Evolutionary conservation across 92 coral and sea anemone species (phyloP), one percentile per base, ranked within the genome.

Genomic region (Blastomussa wellsi): DNA sequence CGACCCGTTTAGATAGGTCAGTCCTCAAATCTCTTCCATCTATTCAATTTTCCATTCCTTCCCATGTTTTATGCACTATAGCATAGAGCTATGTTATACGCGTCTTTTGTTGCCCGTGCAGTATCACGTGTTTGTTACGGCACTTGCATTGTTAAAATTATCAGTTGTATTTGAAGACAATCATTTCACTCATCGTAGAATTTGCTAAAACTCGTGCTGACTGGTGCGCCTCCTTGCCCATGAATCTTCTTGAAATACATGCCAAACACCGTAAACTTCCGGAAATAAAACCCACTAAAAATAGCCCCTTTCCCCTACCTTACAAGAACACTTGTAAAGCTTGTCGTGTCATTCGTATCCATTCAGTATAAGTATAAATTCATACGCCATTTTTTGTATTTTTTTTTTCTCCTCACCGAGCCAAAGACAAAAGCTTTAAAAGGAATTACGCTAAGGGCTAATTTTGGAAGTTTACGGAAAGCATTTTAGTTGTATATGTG

Each of bases 1-100:
- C 86, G 86, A 41, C 86, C 86, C 71, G 62, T 53, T 39, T 83
- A 83, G 87, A 74, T 83, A 83, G 87, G 87, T 83, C 87, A 83
- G 87, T 83, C 81, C 65, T 42, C 33, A 17, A 57, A 57, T 0
- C 42, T 72, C 66, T 29, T 44, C 36, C 22, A 37, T 33, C 26
- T 22, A 29, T 70, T 59, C 33, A 17, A n/a, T 81, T 35, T 32
- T 20, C 4, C 51, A 15, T 33, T 53, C 17, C 7, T 7, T 52
- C 38, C 29, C 48, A 6, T 33, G 24, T 13, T 47, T 17, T 67
- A 31, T 26, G 16, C 9, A 52, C 52, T 16, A 17, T 22, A 19
- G 47, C 14, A 31, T 16, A 66, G 29, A 28, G 62, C 26, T 49
- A 29, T 48, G 76, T 72, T 22, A 5, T 10, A 11, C 15, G 0